These are phyloP conservation scores for Chloropsis cyanopogon DNA, from an alignment of 2,113 vertebrate genomes.

Conservation along the genomic window DNA sequence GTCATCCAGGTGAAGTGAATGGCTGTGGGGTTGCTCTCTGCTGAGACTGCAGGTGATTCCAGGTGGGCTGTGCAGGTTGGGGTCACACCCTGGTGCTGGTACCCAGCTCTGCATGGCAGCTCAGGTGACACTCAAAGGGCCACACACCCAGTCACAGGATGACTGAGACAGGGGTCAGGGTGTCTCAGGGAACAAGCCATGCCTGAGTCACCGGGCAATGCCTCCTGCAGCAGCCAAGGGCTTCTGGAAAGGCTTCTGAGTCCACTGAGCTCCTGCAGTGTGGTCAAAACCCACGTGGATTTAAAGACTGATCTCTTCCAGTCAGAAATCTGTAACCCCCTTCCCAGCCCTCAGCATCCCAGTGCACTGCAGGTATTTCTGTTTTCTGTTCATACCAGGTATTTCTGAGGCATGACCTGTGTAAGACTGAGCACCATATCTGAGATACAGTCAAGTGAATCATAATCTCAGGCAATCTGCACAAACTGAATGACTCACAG, in stretches of 20 bases:
- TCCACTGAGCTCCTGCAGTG: accelerated
- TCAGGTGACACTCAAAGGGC: neutral
- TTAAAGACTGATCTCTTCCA: neutral
- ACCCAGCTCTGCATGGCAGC: neutral
- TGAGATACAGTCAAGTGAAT: neutral
- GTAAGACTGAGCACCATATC: neutral
- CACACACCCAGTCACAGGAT: accelerated
- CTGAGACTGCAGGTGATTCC: neutral
- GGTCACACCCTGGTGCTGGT: neutral
- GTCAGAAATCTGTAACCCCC: neutral
- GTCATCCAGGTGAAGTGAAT: neutral
- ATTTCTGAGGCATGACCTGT: neutral
- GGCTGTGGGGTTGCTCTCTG: neutral
- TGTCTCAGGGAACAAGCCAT: neutral
- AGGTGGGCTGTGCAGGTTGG: neutral
- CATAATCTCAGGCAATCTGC: neutral
- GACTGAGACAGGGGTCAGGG: neutral
- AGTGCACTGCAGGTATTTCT: neutral
- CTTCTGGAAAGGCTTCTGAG: neutral
- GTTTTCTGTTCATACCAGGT: neutral
- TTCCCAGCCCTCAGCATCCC: neutral
- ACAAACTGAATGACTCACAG: neutral
- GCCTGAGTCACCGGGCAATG: neutral
- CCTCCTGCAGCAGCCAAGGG: neutral
- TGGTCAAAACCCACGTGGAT: neutral